Base-by-base conservation (phyloP, 2,797 vertebrate species). In the Sebastolobus alascanus region DNA sequence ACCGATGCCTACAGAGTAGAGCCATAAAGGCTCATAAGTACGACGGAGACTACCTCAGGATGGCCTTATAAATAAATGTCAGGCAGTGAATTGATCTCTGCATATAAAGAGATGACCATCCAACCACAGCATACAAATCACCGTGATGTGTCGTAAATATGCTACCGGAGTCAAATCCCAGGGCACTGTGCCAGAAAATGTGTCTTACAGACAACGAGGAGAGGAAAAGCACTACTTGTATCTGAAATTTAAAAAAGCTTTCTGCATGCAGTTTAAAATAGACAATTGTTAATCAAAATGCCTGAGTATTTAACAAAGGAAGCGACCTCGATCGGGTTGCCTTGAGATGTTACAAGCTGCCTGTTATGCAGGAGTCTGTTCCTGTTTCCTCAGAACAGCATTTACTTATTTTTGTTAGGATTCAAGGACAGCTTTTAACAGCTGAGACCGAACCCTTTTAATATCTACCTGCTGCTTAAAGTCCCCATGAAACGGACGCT, bases 1-100 rank as follows among this genome's bases (percentile, higher is more conserved):
- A 46, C 66, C 56, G 25, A 71, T 63, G 54, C 13, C 61, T 37
- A 66, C 37, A 69, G 43, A 85, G 56, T 64, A 29, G 31, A 67
- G 52, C 22, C 35, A 59, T 65, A 78, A 73, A 83, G 68, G 61
- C 67, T 65, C 60, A 56, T 61, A 68, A 68, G 68, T 75, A 75
- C 67, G 66, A 82, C 20, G 54, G 38, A 72, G 59, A 75, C 56
- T 72, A 68, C 80, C 82, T 70, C 61, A 72, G 71, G 16, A 70
- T 60, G 69, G 56, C 72, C 56, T 73, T 63, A 68, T 72, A 83
- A 86, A 87, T 80, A 83, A 85, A 83, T 83, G 83, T 66, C 69
- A 84, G 69, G 56, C 35, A 31, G 33, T 84, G 22, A 88, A 83
- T 61, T 75, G 79, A 82, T 77, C 55, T 58, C 43, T 59, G 54